phyloP scores from a whole-genome alignment of 2,797 vertebrate genomes.

The Sebastolobus altivelis region DNA sequence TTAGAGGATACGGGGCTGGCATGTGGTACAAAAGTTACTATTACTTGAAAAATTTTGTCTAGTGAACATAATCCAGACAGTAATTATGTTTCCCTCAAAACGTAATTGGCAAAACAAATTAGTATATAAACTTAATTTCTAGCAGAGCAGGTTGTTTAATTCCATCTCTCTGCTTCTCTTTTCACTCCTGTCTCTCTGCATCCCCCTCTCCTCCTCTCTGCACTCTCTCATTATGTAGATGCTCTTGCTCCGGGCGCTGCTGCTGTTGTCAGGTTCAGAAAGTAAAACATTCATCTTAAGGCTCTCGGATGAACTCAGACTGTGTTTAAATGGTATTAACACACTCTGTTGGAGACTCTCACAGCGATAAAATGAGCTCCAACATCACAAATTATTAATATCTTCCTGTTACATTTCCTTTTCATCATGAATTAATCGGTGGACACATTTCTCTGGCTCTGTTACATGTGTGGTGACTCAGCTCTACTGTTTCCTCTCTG shows the following conservation, averaged over 20 bases:
- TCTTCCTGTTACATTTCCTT: conserved; percentile 5
- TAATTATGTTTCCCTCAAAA: not conserved
- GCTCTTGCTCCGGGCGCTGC: not conserved
- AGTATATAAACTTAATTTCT: not conserved
- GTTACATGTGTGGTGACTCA: not conserved
- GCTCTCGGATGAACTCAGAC: conserved; percentile 23
- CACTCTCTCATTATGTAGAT: conserved; percentile 21
- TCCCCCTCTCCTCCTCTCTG: not conserved
- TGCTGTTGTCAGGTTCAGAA: conserved; percentile 20
- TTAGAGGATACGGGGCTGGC: not conserved
- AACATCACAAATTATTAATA: conserved; percentile 28
- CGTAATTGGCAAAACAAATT: not conserved
- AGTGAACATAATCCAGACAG: not conserved
- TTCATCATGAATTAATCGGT: not conserved
- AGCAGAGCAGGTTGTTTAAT: not conserved
- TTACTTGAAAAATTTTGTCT: not conserved
- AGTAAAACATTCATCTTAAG: conserved; percentile 34
- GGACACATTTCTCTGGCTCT: not conserved
- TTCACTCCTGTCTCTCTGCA: not conserved
- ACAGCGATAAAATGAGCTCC: conserved; percentile 8
- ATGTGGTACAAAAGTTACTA: not conserved
- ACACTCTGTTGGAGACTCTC: not conserved
- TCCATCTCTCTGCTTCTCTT: not conserved
- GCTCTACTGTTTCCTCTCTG: not conserved
- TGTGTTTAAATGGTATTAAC: conserved; percentile 30